These are phyloP conservation scores for Slavum lentiscoides DNA, from an alignment of 2,888 invertebrate species.

Conservation along the genomic window DNA sequence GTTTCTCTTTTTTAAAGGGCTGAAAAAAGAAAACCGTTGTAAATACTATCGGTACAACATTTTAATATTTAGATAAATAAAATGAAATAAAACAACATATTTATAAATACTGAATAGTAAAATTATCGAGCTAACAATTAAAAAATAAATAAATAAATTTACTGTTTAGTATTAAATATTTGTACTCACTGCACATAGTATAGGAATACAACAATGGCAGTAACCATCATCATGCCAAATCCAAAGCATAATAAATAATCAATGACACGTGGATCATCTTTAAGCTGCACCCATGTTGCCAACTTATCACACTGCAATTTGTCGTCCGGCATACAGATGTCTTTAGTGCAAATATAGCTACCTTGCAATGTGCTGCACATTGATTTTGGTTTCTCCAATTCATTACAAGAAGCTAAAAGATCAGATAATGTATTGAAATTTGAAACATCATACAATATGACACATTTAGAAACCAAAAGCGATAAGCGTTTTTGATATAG, in stretches of 20 bases:
- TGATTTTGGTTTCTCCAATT: conserved; percentile 59
- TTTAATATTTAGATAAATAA: background rate
- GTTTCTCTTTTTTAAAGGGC: conserved; percentile 10
- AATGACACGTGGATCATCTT: conserved; percentile 7
- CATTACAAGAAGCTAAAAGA: conserved; percentile 60
- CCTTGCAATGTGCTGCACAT: conserved; percentile 57
- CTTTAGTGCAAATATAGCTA: conserved; percentile 57
- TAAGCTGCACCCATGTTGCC: conserved; percentile 20
- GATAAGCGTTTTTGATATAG: too few relatives aligned
- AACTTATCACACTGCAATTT: conserved; percentile 38
- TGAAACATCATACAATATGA: background rate
- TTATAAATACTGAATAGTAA: too few relatives aligned
- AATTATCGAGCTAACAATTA: too few relatives aligned
- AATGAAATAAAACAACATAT: too few relatives aligned
- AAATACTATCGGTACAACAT: too few relatives aligned
- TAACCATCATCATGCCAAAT: conserved; percentile 15
- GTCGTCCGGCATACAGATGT: conserved; percentile 51
- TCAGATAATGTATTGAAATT: background rate
- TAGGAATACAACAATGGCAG: conserved; percentile 11
- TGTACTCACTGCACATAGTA: conserved; percentile 13
- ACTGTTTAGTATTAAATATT: background rate
- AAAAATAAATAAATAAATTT: background rate
- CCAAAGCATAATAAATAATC: conserved; percentile 23
- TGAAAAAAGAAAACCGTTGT: conserved; percentile 1
- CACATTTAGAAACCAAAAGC: background rate